Evolutionary conservation across 2,797 vertebrate species (phyloP), one percentile per base, ranked within the genome.

Genomic region (Coreius guichenoti): DNA sequence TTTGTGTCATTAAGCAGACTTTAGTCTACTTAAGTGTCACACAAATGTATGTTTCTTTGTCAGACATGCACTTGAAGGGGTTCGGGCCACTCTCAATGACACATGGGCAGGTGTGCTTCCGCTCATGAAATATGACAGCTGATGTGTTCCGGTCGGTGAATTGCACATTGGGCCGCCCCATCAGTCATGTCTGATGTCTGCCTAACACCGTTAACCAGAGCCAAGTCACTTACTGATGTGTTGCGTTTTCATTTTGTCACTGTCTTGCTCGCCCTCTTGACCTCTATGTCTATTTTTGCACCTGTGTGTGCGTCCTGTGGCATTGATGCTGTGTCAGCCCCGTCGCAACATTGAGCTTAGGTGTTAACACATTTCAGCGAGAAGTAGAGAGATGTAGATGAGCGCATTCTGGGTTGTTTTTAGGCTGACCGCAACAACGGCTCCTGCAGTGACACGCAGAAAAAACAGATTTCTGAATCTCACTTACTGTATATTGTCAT

Each of bases 151-250:
- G n/a, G 51, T 73, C 54, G 21, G 73, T 43, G 78, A 73, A 49
- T 56, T 43, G 36, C n/a, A 63, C 8, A 26, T 65, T 69, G 65
- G 76, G 26, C 31, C 29, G 54, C 58, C 29, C 36, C 8, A 81
- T 84, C 58, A 11, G 19, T 89, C 86, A 87, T 8, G 67, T 65
- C 36, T 56, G 84, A 83, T 70, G 45, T 69, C 80, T 85, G 80
- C 63, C 63, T 26, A 68, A 73, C 80, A 56, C 58, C 3, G 4
- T 47, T 85, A 80, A 70, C 74, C 77, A 23, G n/a, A 76, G 82
- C 51, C 49, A n/a, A 29, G 43, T 43, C 26, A n/a, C 65, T 75
- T 81, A 79, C 75, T 89, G 84, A 85, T 78, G 33, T 68, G 43
- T 45, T 51, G 63, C 49, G 19, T 47, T 84, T 45, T 81, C 73